Evolutionary conservation across 2,113 vertebrate species (phyloP).

Genomic region (Machaerirhynchus nigripectus): DNA sequence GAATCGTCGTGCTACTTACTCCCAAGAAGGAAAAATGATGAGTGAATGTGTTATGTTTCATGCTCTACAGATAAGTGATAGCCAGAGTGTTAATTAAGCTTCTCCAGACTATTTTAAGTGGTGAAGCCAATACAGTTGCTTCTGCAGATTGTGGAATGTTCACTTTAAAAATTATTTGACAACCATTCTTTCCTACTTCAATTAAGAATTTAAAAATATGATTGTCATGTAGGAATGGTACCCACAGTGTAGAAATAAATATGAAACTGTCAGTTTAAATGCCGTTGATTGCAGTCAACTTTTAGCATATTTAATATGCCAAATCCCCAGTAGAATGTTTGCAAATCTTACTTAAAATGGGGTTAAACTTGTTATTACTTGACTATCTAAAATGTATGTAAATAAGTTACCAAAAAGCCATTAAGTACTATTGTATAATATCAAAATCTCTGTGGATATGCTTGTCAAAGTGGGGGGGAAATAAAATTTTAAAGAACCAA

Average conservation of each 20-base stretch:
- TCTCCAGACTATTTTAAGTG: background rate
- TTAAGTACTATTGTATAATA: conserved; percentile 57
- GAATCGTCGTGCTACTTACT: background rate
- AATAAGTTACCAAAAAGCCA: conserved; percentile 56
- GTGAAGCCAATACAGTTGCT: background rate
- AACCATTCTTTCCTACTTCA: background rate
- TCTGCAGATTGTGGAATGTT: background rate
- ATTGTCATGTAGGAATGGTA: background rate
- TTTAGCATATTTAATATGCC: background rate
- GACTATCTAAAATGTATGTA: conserved; percentile 43
- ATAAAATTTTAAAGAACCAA: conserved; percentile 23
- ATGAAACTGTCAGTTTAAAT: background rate
- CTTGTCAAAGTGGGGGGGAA: conserved; percentile 40
- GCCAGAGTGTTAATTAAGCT: background rate
- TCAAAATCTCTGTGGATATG: conserved; percentile 57
- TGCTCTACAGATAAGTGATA: background rate
- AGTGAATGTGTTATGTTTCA: background rate
- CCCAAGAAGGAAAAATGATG: background rate
- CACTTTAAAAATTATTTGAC: background rate
- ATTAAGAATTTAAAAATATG: background rate
- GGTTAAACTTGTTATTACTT: conserved; percentile 48
- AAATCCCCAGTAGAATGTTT: background rate
- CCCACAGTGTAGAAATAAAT: background rate
- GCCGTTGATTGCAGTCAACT: background rate
- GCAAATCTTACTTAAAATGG: conserved; percentile 30